phyloP scores from a whole-genome alignment of 1,140 invertebrate genomes.

The Hyles euphorbiae region DNA sequence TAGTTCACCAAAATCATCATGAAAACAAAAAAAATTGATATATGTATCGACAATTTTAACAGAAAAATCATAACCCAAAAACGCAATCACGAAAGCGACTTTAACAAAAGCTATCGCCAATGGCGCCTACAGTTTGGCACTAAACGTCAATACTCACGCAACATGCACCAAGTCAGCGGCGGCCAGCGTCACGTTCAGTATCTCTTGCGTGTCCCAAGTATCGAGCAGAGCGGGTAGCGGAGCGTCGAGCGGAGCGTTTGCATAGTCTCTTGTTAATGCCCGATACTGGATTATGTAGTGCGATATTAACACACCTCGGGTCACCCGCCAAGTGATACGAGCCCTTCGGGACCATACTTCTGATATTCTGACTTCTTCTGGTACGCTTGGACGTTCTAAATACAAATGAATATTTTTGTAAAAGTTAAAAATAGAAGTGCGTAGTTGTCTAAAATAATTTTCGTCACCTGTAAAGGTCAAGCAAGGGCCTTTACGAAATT shows the following conservation, averaged over 20 bases:
- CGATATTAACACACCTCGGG: conserved; percentile 52
- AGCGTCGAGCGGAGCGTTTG: conserved; percentile 48
- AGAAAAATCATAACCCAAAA: too few species aligned
- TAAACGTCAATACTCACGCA: conserved; percentile 48
- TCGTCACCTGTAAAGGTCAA: too few species aligned
- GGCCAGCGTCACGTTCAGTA: conserved; percentile 58
- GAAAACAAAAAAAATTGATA: too few species aligned
- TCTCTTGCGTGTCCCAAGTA: conserved; percentile 55
- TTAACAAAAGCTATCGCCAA: too few species aligned
- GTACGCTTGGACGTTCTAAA: conserved; percentile 56
- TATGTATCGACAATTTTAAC: too few species aligned
- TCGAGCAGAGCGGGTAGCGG: conserved; percentile 57
- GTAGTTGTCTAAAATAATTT: too few species aligned
- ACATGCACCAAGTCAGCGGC: conserved; percentile 63
- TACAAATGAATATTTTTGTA: conserved; percentile 10
- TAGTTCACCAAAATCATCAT: too few species aligned
- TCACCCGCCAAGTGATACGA: conserved; percentile 55
- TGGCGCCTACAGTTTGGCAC: background rate
- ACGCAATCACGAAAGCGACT: too few species aligned
- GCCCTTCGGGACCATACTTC: conserved; percentile 65
- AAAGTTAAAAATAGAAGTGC: too few species aligned
- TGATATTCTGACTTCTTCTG: conserved; percentile 63
- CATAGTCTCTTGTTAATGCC: conserved; percentile 43
- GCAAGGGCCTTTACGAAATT: too few species aligned
- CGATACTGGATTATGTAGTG: conserved; percentile 64